phyloP scores from a whole-genome alignment of 92 coral and sea anemone genomes.

The Actinostola sp. region DNA sequence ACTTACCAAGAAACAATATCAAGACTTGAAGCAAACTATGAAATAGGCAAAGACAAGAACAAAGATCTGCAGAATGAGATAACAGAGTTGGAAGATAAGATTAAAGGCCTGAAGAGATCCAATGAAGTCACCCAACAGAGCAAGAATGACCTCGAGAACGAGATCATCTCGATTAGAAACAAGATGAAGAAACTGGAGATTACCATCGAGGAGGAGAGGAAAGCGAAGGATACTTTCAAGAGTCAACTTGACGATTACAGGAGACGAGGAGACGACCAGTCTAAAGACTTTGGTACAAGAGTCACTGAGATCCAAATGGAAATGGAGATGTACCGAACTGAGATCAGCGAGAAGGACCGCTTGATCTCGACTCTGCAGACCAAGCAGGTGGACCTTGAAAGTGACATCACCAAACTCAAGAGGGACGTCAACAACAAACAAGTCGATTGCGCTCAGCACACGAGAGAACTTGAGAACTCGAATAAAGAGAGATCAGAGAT shows the following conservation, averaged over 20 bases:
- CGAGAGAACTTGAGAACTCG: slow-evolving; percentile 63
- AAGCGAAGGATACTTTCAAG: slow-evolving; percentile 64
- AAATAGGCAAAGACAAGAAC: slow-evolving; percentile 60
- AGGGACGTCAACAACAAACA: slow-evolving; percentile 66
- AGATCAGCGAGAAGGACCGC: slow-evolving; percentile 69
- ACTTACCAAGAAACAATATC: slow-evolving; percentile 78
- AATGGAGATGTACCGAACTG: slow-evolving; percentile 71
- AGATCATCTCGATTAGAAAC: slow-evolving; percentile 69
- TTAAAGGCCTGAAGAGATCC: slow-evolving; percentile 56
- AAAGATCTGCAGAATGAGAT: slow-evolving; percentile 60
- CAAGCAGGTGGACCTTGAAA: slow-evolving; percentile 68
- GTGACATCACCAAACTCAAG: slow-evolving; percentile 58
- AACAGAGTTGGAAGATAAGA: slow-evolving; percentile 58
- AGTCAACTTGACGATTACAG: slow-evolving; percentile 71
- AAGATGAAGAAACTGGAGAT: slow-evolving; percentile 76
- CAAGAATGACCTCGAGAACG: slow-evolving; percentile 78
- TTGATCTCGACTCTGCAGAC: slow-evolving; percentile 59
- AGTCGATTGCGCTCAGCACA: slow-evolving; percentile 53
- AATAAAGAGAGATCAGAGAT: slow-evolving; percentile 76
- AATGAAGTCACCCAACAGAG: slow-evolving; percentile 60
- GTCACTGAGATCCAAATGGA: slow-evolving; percentile 70
- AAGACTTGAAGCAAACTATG: slow-evolving; percentile 63
- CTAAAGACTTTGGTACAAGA: slow-evolving; percentile 74
- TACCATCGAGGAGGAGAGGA: slow-evolving; percentile 68
- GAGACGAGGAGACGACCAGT: slow-evolving; percentile 80